Conservation (phyloP, 2,888 invertebrate species). For the Glaucopsyche alexis region DNA sequence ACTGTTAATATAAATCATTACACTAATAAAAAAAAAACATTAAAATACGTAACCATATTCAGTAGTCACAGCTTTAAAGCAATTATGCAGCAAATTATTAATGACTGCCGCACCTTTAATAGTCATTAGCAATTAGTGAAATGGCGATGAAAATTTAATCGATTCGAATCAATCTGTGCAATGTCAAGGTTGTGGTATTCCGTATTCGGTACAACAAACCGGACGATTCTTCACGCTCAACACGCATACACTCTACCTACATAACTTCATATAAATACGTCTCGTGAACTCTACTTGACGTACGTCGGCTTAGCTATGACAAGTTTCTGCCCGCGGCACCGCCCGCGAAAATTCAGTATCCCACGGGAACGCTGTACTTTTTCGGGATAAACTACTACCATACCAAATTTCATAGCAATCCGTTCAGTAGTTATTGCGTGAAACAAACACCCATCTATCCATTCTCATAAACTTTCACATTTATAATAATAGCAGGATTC, state of each 20-base stretch:
- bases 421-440: no score
- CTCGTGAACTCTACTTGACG: conserved; percentile 2
- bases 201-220: conserved; percentile 25
- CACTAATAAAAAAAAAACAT: neutral
- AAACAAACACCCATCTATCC: no score
- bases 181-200: conserved; percentile 23
- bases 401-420: no score
- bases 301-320: neutral
- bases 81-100: neutral
- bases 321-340: no score
- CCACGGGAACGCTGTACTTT: no score
- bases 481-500: no score
- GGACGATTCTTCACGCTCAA: conserved; percentile 1
- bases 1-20: no score
- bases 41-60: neutral
- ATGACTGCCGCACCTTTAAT: neutral
- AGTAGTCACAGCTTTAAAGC: neutral
- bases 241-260: conserved; percentile 11
- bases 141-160: neutral
- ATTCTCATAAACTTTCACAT: no score
- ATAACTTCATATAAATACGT: conserved; percentile 7
- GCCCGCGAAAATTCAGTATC: no score
- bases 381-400: no score
- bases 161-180: neutral
- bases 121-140: neutral